phyloP scores from a whole-genome alignment of 2,888 invertebrate species.

The Oegoconia quadripuncta region DNA sequence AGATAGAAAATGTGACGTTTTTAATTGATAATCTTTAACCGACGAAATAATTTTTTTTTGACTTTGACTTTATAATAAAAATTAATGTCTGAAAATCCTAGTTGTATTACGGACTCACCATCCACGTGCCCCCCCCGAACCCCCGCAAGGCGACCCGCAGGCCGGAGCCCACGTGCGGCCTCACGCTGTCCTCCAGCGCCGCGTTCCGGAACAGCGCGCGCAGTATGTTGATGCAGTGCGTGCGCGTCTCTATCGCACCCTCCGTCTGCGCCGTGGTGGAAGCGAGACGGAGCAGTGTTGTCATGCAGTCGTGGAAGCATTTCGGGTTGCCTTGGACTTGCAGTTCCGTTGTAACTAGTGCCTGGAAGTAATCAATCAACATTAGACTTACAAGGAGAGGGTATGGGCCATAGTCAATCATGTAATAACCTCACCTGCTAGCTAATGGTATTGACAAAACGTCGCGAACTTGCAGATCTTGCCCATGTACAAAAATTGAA shows the following conservation, averaged over 20 bases:
- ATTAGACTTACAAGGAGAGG: too few species aligned
- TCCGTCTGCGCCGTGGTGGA: not conserved
- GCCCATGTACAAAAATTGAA: too few species aligned
- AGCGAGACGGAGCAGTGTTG: slow-evolving; percentile 73
- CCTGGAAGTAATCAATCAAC: too few species aligned
- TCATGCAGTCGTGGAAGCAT: slow-evolving; percentile 81
- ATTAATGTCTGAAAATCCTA: too few species aligned
- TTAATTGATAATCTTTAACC: too few species aligned
- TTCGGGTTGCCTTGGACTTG: slow-evolving; percentile 70
- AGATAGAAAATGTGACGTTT: too few species aligned
- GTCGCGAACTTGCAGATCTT: too few species aligned
- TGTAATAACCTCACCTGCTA: too few species aligned
- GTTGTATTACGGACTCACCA: slow-evolving; percentile 70
- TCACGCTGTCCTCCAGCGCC: slow-evolving; percentile 81
- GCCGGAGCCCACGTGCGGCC: slow-evolving; percentile 83
- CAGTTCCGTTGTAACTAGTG: slow-evolving; percentile 87
- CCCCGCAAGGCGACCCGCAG: slow-evolving; percentile 86
- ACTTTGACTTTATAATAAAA: too few species aligned
- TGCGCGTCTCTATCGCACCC: slow-evolving; percentile 64
- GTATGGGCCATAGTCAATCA: too few species aligned
- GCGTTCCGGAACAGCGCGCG: slow-evolving; percentile 89
- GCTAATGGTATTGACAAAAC: too few species aligned
- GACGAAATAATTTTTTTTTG: too few species aligned
- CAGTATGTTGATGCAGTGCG: slow-evolving; percentile 93
- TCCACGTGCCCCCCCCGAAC: slow-evolving; percentile 87